A percentile compares a stretch with the other conserved stretches of the same genome.
Conservation (phyloP, 2,113 vertebrate species). For the Salvator merianae region DNA sequence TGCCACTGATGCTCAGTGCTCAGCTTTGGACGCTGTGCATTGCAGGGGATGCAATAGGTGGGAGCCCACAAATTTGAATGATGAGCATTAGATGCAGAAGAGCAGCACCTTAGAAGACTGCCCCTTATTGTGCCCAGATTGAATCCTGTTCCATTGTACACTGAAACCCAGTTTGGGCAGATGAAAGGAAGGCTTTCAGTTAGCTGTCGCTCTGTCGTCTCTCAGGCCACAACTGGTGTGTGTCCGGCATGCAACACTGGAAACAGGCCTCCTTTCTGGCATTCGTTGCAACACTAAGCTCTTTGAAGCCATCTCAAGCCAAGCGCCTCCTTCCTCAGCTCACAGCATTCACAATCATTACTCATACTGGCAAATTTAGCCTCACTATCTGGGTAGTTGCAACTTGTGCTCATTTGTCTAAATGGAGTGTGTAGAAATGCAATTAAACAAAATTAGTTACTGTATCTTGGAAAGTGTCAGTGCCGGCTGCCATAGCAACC, state of each 20-base stretch:
- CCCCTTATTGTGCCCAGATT: too few species aligned
- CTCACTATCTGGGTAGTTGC: conserved; percentile 1
- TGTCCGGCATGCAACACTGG: not conserved
- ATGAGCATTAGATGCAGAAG: too few species aligned
- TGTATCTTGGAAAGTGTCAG: conserved; percentile 15
- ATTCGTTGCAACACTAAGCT: not conserved
- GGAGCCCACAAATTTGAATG: too few species aligned
- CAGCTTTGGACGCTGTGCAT: too few species aligned
- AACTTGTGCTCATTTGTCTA: conserved; percentile 26
- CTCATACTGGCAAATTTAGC: conserved; percentile 17
- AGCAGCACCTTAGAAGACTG: too few species aligned
- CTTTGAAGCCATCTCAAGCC: not conserved
- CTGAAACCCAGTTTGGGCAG: too few species aligned
- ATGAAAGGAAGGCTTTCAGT: too few species aligned
- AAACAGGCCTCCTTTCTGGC: accelerated
- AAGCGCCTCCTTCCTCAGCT: not conserved
- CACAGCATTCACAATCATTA: not conserved
- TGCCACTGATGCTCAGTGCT: too few species aligned
- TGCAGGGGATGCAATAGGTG: too few species aligned
- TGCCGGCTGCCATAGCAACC: conserved; percentile 37
- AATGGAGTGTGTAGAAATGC: conserved; percentile 31
- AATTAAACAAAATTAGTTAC: conserved; percentile 47
- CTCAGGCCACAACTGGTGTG: not conserved
- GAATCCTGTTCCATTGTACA: too few species aligned
- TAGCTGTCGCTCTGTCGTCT: too few species aligned